phyloP scores from a whole-genome alignment of 2,797 vertebrate species.

The Chloroceryle inda region DNA sequence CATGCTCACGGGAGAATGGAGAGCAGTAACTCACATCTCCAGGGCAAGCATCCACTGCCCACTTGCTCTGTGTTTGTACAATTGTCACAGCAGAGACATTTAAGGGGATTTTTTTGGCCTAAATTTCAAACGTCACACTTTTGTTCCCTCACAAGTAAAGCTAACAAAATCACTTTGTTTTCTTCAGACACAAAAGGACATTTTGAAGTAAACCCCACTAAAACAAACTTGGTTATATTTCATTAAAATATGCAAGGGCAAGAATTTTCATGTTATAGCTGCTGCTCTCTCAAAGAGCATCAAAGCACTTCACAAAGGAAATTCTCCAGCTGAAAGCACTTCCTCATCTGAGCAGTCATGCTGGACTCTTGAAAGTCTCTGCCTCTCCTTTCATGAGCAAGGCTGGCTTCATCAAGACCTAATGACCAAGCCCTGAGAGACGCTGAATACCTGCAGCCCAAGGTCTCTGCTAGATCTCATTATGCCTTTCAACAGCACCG shows the following conservation, averaged over 20 bases:
- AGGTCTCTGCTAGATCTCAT: constrained; percentile 10
- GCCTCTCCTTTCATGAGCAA: constrained; percentile 56
- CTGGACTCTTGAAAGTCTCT: constrained; percentile 21
- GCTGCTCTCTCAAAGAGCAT: constrained; percentile 9
- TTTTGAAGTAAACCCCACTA: constrained; percentile 28
- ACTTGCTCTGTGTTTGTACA: neutral
- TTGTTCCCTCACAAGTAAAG: neutral
- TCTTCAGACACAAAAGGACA: neutral
- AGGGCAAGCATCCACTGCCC: neutral
- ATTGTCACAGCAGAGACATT: neutral
- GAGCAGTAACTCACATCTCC: neutral
- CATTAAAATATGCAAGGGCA: constrained; percentile 35
- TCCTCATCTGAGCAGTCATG: constrained; percentile 34
- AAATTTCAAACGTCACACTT: neutral
- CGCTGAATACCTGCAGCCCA: constrained; percentile 31
- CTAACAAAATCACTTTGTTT: neutral
- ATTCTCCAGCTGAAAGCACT: constrained; percentile 38
- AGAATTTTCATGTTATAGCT: constrained; percentile 27
- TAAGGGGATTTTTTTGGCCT: neutral
- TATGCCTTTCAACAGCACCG: constrained; percentile 26
- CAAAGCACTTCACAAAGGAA: constrained; percentile 11
- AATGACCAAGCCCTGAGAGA: constrained; percentile 51
- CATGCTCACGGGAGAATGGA: neutral
- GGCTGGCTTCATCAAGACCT: constrained; percentile 35
- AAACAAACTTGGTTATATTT: constrained; percentile 13